Evolutionary conservation across 2,888 invertebrate genomes (phyloP), one percentile per base, ranked within the genome.

Genomic region (Erpobdella octoculata): DNA sequence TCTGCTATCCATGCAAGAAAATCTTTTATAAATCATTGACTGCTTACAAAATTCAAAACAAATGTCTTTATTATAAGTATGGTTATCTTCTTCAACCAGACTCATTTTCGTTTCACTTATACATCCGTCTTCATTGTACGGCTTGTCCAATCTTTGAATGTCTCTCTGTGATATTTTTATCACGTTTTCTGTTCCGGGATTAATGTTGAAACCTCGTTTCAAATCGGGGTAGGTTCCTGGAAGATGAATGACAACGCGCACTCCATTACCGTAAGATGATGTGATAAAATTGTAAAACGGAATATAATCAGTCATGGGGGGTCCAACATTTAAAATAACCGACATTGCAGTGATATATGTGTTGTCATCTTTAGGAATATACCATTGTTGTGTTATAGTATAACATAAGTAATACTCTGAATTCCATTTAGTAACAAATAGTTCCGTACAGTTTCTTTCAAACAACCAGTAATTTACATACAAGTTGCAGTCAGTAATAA

Each of bases 111-210:
- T n/a, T n/a, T n/a, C n/a, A n/a, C n/a, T n/a, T 28, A 28, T 12
- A 62, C 35, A 62, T 62, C 31, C 62, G 5, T 33, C n/a, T 35
- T n/a, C 3, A 6, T 62, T 62, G 62, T 62, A 62, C 3, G 62
- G 62, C 33, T 62, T 62, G 35, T 62, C 62, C 15, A 33, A 35
- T 33, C 62, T 28, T 18, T 31, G n/a, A 33, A 31, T 33, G n/a
- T 62, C 31, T 33, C 31, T 62, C 18, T 62, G 62, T 9, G 33
- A 6, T 33, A 62, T 62, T 8, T 62, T 35, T 2, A 62, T 35
- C n/a, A 28, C 35, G 18, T 18, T 70, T 36, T 70, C 70, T 6
- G 70, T 70, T 70, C 70, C 70, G 15, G 70, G 61, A 15, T 28
- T 33, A 41, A 69, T 53, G 31, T 15, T 53, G 28, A 69, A 21